Conservation (phyloP, 2,113 vertebrate species). For the Vidua chalybeata region DNA sequence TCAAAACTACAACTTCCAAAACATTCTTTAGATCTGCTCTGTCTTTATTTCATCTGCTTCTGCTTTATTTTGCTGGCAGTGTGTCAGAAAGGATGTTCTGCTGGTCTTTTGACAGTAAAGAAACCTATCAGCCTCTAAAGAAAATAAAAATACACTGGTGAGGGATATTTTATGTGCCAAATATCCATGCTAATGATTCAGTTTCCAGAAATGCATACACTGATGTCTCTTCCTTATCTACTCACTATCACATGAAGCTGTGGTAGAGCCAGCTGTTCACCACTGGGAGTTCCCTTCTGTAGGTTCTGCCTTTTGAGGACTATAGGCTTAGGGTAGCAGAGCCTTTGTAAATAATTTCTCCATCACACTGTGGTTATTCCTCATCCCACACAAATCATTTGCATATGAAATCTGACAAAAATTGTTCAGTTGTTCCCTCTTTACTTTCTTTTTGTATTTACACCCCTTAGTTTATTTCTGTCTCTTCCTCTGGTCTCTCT, state of each 20-base stretch:
- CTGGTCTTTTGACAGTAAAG: not conserved
- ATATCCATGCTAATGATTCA: not conserved
- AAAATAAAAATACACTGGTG: not conserved
- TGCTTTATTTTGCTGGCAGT: not conserved
- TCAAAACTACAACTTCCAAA: not conserved
- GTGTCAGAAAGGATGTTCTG: not conserved
- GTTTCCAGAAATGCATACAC: not conserved
- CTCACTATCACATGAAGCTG: not conserved
- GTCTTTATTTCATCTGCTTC: not conserved
- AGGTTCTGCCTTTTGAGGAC: not conserved
- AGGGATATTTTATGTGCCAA: not conserved
- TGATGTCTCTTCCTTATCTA: not conserved
- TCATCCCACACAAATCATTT: not conserved
- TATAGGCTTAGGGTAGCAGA: not conserved
- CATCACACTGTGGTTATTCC: not conserved
- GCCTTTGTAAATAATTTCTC: not conserved
- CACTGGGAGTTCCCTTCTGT: not conserved
- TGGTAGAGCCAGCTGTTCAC: not conserved
- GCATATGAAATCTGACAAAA: not conserved
- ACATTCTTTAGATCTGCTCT: not conserved
- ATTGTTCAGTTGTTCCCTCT: accelerated
- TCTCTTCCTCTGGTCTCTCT: not conserved
- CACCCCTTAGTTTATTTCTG: not conserved
- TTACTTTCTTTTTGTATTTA: not conserved
- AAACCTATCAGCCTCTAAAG: not conserved